Evolutionary conservation across 2,888 invertebrate species (phyloP).

Genomic region (Chrysotoxum bicinctum): DNA sequence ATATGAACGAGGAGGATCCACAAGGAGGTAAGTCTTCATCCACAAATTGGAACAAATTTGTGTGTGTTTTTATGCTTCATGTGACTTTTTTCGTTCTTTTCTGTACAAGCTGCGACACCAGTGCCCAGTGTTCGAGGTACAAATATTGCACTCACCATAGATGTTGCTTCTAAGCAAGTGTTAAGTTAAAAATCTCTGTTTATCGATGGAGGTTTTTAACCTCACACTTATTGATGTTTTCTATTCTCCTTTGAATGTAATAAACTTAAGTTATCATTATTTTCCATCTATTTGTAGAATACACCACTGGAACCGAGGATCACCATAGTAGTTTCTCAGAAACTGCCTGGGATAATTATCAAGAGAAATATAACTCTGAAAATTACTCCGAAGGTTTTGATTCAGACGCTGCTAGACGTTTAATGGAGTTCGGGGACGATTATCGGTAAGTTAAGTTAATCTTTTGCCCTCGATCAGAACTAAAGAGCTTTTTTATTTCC

Average conservation of each 20-base stretch:
- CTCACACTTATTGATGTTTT: neutral
- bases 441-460: conserved; percentile 84
- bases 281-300: conserved; percentile 79
- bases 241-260: neutral
- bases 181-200: neutral
- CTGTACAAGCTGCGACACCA: conserved; percentile 80
- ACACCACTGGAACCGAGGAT: conserved; percentile 86
- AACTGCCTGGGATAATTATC: conserved; percentile 97
- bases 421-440: conserved; percentile 94
- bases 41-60: neutral
- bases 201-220: neutral
- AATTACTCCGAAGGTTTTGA: conserved; percentile 93
- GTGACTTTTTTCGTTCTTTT: conserved; percentile 73
- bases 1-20: conserved; percentile 76
- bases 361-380: conserved; percentile 96
- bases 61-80: conserved; percentile 57
- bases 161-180: conserved; percentile 36
- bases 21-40: conserved; percentile 76
- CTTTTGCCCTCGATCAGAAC: neutral
- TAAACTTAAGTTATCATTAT: neutral
- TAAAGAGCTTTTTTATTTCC: conserved; percentile 22
- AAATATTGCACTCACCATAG: conserved; percentile 60
- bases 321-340: conserved; percentile 91
- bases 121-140: conserved; percentile 79
- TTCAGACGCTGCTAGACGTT: conserved; percentile 90